Evolutionary conservation across 2,888 invertebrate genomes (phyloP), one percentile per base, ranked within the genome.

Genomic region (Crioceris asparagi): DNA sequence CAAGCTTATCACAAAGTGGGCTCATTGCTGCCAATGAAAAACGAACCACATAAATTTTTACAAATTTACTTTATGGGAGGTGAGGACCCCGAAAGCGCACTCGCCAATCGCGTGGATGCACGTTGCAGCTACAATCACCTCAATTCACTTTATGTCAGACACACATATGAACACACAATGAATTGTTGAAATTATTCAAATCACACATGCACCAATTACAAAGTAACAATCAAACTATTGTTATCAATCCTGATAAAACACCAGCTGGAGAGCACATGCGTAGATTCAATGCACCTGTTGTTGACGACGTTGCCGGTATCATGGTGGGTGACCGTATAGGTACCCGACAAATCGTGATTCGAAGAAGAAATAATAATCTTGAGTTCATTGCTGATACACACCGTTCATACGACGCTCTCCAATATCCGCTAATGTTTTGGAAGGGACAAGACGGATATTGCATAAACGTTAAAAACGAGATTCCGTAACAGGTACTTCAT

Each of bases 51-150:
- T n/a, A n/a, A n/a, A n/a, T n/a, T n/a, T n/a, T n/a, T n/a, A n/a
- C n/a, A n/a, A 11, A 21, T 11, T 12, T 23, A 12, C 34, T 25
- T 23, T 23, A 33, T 25, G 25, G 23, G 23, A 11, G 15, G n/a
- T 19, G 18, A 17, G 18, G 4, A 19, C n/a, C 18, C 18, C 18
- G 10, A n/a, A n/a, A n/a, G n/a, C n/a, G n/a, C n/a, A n/a, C n/a
- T n/a, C n/a, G n/a, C n/a, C n/a, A n/a, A n/a, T n/a, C n/a, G n/a
- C n/a, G n/a, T 29, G 6, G 29, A 32, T 32, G 32, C 32, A 32
- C 32, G 32, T 32, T 32, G 32, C 14, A 6, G 17, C 19, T 32
- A 32, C 14, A 32, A 21, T 32, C 17, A 32, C 32, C 32, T 32
- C 17, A 17, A 32, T 32, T 32, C 32, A 19, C 19, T 15, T 32